phyloP scores from a whole-genome alignment of 2,888 invertebrate genomes.

The Peribatodes rhomboidaria region DNA sequence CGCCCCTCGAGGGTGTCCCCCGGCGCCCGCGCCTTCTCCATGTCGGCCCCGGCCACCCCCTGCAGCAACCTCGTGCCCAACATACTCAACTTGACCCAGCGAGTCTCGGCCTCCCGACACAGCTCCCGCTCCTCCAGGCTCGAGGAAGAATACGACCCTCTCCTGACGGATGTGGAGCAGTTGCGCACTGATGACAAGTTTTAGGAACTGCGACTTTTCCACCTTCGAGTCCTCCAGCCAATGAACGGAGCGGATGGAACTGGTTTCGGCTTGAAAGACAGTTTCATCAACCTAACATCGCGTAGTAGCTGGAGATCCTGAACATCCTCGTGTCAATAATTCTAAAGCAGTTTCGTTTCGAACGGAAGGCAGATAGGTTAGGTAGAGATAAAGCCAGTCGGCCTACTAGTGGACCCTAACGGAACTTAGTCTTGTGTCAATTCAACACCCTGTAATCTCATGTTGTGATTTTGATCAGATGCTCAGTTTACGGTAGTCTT shows the following conservation, averaged over 20 bases:
- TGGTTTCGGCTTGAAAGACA: not conserved
- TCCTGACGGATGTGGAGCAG: constrained; percentile 82
- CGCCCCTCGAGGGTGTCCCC: constrained; percentile 73
- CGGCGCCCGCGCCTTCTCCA: constrained; percentile 88
- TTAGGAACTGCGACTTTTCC: constrained; percentile 51
- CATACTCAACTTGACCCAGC: constrained; percentile 87
- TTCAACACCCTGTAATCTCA: constrained; percentile 59
- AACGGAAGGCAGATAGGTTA: not conserved
- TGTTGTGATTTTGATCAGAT: constrained; percentile 73
- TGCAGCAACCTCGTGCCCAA: constrained; percentile 90
- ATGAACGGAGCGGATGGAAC: not conserved
- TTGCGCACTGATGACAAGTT: constrained; percentile 74
- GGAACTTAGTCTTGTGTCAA: constrained; percentile 51
- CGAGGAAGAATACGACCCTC: constrained; percentile 88
- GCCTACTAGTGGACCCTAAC: constrained; percentile 39
- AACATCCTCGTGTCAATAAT: not conserved
- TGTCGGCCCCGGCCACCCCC: constrained; percentile 94
- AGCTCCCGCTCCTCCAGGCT: constrained; percentile 78
- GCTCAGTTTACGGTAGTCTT: constrained; percentile 75
- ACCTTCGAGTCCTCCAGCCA: no score
- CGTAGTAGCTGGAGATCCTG: not conserved
- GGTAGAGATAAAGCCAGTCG: constrained; percentile 22
- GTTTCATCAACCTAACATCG: not conserved
- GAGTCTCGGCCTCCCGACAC: constrained; percentile 81
- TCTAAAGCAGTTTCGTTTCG: not conserved